Percentiles rank a stretch among this genome's conserved stretches.
These are phyloP conservation scores for Pseudococcus longispinus DNA, from an alignment of 2,888 invertebrate genomes.

Conservation along the genomic window DNA sequence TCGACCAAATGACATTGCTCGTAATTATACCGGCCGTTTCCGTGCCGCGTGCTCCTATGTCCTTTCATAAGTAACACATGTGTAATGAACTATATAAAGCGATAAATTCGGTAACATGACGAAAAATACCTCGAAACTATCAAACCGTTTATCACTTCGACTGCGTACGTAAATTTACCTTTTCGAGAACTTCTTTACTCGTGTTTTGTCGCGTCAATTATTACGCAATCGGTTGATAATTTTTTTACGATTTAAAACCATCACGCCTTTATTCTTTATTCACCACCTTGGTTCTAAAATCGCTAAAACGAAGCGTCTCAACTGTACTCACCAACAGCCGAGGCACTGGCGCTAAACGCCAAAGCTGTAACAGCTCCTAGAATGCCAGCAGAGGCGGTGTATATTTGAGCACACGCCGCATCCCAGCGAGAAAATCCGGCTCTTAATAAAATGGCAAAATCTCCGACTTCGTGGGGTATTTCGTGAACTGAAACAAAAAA, in stretches of 20 bases:
- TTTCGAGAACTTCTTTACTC: not conserved
- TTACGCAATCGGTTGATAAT: not conserved
- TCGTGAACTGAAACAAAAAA: slow-evolving; percentile 75
- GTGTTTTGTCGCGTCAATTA: not conserved
- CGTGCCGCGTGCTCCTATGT: not conserved
- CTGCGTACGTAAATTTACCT: not conserved
- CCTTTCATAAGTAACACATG: not conserved
- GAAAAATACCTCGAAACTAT: not conserved
- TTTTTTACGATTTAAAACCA: not conserved
- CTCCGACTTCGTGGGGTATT: slow-evolving; percentile 98
- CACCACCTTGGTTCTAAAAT: too few relatives aligned
- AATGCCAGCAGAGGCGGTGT: slow-evolving; percentile 89
- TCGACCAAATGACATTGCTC: not conserved
- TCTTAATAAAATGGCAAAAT: slow-evolving; percentile 92
- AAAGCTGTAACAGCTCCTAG: slow-evolving; percentile 89
- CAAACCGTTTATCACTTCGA: not conserved
- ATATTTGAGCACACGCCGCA: slow-evolving; percentile 91
- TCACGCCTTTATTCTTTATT: not conserved
- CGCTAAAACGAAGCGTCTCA: too few relatives aligned
- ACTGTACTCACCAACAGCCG: slow-evolving; percentile 75
- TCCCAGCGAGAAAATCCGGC: slow-evolving; percentile 93
- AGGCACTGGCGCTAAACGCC: slow-evolving; percentile 79
- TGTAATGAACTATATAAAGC: not conserved
- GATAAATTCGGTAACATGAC: not conserved
- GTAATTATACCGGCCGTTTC: not conserved